Evolutionary conservation across 2,113 vertebrate species (phyloP).

Genomic region (Nicator chloris): DNA sequence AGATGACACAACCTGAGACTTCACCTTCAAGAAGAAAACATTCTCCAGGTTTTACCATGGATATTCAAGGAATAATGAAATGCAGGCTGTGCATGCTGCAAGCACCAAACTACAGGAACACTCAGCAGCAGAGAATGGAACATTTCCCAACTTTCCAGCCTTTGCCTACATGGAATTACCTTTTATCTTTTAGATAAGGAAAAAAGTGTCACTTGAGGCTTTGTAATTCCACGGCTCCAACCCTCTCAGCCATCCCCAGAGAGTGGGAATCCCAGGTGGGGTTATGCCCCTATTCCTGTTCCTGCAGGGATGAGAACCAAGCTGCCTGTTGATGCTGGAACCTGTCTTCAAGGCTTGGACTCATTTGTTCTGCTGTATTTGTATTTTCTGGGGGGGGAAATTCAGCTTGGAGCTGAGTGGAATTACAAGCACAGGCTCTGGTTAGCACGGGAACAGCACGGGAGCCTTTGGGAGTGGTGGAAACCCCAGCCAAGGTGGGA

Average conservation of each 20-base stretch:
- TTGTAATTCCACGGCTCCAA: background rate
- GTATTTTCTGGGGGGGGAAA: background rate
- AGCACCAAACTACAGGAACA: background rate
- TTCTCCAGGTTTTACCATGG: background rate
- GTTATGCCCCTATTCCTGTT: accelerated
- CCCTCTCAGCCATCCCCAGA: background rate
- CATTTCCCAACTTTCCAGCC: background rate
- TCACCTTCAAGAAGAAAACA: background rate
- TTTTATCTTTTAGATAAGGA: background rate
- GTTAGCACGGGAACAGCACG: accelerated
- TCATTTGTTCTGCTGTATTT: background rate
- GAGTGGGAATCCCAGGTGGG: background rate
- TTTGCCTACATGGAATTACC: background rate
- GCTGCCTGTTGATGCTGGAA: background rate
- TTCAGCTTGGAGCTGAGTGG: background rate
- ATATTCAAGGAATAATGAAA: background rate
- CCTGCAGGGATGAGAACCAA: background rate
- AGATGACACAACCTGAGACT: background rate
- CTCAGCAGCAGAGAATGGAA: background rate
- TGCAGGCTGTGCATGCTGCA: background rate
- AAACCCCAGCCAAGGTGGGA: background rate
- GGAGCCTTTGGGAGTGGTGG: background rate
- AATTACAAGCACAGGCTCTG: background rate
- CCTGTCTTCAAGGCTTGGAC: background rate
- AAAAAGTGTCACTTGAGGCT: background rate